A percentile compares a stretch with the other conserved stretches of the same genome.
Evolutionary conservation across 2,113 vertebrate species (phyloP).

Genomic region (Mormoops blainvillei): DNA sequence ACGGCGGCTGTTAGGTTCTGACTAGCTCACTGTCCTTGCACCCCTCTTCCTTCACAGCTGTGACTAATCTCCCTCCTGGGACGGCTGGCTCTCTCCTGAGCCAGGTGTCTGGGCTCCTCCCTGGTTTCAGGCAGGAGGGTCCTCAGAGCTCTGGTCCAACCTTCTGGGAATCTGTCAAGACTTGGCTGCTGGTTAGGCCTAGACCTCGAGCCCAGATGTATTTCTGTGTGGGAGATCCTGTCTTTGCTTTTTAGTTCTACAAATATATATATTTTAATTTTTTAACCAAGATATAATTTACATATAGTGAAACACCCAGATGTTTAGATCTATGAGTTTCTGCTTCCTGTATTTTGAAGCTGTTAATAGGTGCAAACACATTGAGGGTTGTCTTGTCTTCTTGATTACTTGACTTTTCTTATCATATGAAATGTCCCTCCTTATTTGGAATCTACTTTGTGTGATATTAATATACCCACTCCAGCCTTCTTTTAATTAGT

Average conservation of each 20-base stretch:
- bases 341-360: background rate
- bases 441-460: background rate
- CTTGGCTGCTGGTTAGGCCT: background rate
- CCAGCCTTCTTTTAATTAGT: background rate
- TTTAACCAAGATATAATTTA: background rate
- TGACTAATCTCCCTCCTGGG: background rate
- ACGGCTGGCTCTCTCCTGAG: background rate
- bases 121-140: background rate
- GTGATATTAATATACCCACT: background rate
- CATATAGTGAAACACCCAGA: background rate
- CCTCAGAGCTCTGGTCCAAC: background rate
- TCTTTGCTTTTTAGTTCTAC: background rate
- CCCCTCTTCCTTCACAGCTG: background rate
- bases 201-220: background rate
- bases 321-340: background rate
- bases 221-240: background rate
- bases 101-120: background rate
- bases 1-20: accelerated
- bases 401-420: background rate
- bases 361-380: background rate
- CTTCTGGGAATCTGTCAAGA: background rate
- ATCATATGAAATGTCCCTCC: background rate
- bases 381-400: background rate
- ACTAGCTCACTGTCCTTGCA: background rate
- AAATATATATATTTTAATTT: background rate